These are phyloP conservation scores for Trichonephila inaurata DNA, from an alignment of 1,140 invertebrate genomes.

Conservation along the genomic window DNA sequence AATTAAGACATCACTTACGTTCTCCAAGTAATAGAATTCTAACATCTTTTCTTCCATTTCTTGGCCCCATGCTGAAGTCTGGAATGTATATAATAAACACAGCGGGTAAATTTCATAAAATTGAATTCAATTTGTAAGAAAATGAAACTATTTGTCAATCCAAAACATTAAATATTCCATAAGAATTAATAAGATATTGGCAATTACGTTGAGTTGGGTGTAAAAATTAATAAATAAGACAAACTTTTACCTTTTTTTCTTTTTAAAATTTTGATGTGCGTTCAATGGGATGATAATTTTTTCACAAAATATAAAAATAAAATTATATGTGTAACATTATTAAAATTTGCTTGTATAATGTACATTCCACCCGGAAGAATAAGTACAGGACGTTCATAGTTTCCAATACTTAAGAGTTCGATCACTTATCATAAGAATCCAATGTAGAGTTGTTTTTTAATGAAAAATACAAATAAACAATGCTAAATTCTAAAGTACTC, in stretches of 20 bases:
- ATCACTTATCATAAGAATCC: background rate
- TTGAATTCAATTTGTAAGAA: background rate
- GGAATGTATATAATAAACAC: background rate
- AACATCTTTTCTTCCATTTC: slow-evolving; percentile 66
- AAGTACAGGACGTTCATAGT: background rate
- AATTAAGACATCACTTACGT: slow-evolving; percentile 54
- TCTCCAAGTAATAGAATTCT: slow-evolving; percentile 83
- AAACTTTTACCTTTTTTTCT: background rate
- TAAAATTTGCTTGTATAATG: slow-evolving; percentile 1
- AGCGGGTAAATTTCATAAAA: background rate
- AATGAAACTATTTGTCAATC: no score
- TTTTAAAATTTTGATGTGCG: background rate
- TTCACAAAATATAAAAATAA: background rate
- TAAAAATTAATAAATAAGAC: background rate
- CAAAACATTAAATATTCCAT: no score
- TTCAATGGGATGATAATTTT: background rate
- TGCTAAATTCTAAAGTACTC: background rate
- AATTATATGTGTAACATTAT: slow-evolving; percentile 10
- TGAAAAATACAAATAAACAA: background rate
- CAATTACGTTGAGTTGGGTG: background rate
- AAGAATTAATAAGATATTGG: no score
- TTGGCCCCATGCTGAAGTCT: slow-evolving; percentile 47
- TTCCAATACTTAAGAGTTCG: background rate
- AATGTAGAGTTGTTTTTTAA: background rate
- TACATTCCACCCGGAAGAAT: background rate